Evolutionary conservation across 1,140 invertebrate species (phyloP), one percentile per base, ranked within the genome.

Genomic region (Trachymyrmex septentrionalis): DNA sequence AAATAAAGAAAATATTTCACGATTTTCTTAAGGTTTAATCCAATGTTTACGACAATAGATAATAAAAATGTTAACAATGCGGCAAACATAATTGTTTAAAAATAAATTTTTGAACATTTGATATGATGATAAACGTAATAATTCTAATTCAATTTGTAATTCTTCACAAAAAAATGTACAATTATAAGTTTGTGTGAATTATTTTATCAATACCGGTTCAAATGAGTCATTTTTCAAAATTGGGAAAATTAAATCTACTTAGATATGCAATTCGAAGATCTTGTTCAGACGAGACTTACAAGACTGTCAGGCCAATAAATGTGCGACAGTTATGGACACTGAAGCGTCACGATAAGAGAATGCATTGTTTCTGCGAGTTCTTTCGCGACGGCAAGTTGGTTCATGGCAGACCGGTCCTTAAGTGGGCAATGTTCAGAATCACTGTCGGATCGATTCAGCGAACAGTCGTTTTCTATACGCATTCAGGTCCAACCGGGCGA

Each of bases 321-420:
- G 27, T 38, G 64, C 21, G 57, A 87, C 30, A 71, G 38, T 85
- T 78, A 85, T 77, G 64, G 61, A 85, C 50, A 63, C 14, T 21
- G 66, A 34, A 78, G 48, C 66, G 57, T 75, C 57, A 72, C 82
- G n/a, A 63, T 64, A 67, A 77, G 72, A 44, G 50, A 72, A 10
- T 53, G 50, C 21, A 50, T 78, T 67, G 34, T 53, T 86, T 64
- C 48, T 84, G 34, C 21, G 48, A 27, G 53, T 77, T 86, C 59
- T 67, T 53, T 66, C 59, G 50, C 27, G 21, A 27, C 9, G 27
- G 53, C 63, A 82, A n/a, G 53, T 55, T 55, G 19, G 16, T 81
- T 59, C 14, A 16, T 67, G 50, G 24, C 48, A 27, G 44, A 24
- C 19, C 16, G 64, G 69, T 57, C 34, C 53, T 34, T 57, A 53